A percentile compares a stretch with the other conserved stretches of the same genome.
phyloP scores from a whole-genome alignment of 2,797 vertebrate genomes.

The Sparidentex hasta region DNA sequence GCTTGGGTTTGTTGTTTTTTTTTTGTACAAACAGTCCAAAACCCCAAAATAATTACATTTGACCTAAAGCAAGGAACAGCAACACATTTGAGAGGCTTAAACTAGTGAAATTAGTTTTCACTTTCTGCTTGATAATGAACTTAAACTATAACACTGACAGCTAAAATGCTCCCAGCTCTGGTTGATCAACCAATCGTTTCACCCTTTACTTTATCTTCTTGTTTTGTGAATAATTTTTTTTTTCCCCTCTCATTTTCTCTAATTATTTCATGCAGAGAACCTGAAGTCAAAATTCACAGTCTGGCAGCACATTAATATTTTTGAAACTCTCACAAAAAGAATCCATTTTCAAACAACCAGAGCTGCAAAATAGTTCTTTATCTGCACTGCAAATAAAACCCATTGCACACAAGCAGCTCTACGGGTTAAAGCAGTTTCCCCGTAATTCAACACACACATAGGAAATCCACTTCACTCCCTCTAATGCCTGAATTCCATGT shows the following conservation, averaged over 20 bases:
- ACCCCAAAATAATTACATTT: not conserved
- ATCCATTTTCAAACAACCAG: not conserved
- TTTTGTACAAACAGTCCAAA: not conserved
- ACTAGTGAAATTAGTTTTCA: not conserved
- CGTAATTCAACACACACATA: slow-evolving; percentile 3
- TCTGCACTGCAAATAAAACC: not conserved
- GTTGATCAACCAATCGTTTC: no score
- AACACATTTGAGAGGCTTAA: not conserved
- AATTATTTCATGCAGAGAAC: not conserved
- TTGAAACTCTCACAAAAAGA: not conserved
- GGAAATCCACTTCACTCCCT: slow-evolving; percentile 42
- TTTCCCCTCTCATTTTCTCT: not conserved
- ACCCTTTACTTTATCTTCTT: not conserved
- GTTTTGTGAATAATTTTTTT: not conserved
- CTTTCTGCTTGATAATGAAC: not conserved
- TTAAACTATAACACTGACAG: not conserved
- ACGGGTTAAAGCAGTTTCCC: slow-evolving; percentile 13
- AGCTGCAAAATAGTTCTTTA: not conserved
- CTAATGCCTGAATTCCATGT: slow-evolving; percentile 41
- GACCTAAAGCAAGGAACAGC: not conserved
- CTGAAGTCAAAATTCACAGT: not conserved
- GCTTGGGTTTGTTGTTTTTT: not conserved
- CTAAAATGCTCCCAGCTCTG: not conserved
- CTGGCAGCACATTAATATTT: not conserved
- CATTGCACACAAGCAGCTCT: not conserved